Percentiles rank a stretch among this genome's conserved stretches.
These are phyloP conservation scores for Drosophila sulfurigaster DNA, from an alignment of 1,140 invertebrate species.

Conservation along the genomic window DNA sequence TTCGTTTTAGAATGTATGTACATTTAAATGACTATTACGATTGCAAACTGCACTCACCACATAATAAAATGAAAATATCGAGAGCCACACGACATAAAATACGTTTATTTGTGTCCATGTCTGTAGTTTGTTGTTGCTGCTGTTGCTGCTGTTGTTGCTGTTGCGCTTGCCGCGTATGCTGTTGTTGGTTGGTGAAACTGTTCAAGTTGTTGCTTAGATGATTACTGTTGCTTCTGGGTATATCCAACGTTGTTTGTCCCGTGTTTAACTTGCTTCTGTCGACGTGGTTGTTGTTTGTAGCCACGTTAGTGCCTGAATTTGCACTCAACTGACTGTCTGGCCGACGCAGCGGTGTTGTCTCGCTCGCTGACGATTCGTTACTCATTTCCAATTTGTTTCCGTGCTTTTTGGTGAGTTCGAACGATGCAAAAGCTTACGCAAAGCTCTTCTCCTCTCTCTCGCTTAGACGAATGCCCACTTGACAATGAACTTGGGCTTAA, in stretches of 20 bases:
- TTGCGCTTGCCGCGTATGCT: slow-evolving; percentile 12
- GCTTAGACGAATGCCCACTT: slow-evolving; percentile 29
- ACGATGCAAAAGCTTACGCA: slow-evolving; percentile 48
- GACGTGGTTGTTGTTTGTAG: slow-evolving; percentile 37
- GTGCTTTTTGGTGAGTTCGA: slow-evolving; percentile 40
- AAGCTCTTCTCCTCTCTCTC: slow-evolving; percentile 54
- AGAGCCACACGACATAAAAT: slow-evolving; percentile 75
- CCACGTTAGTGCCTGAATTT: slow-evolving; percentile 61
- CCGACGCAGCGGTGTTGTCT: slow-evolving; percentile 78
- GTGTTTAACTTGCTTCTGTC: slow-evolving; percentile 23
- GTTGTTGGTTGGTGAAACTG: slow-evolving; percentile 30
- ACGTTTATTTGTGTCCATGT: slow-evolving; percentile 82
- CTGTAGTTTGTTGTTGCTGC: slow-evolving; percentile 29
- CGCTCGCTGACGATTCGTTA: slow-evolving; percentile 74
- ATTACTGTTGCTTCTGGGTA: slow-evolving; percentile 29
- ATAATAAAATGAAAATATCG: slow-evolving; percentile 75
- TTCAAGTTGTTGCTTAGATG: slow-evolving; percentile 18
- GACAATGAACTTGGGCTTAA: slow-evolving; percentile 69
- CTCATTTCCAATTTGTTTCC: slow-evolving; percentile 69
- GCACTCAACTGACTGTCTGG: slow-evolving; percentile 48
- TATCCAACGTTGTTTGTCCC: slow-evolving; percentile 16
- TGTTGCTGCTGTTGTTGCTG: slow-evolving; percentile 27
- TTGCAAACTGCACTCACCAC: slow-evolving; percentile 64
- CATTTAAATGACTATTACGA: slow-evolving; percentile 3
- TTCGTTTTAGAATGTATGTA: neutral